Base-by-base conservation (phyloP, 2,888 invertebrate species). In the Parelbella ahira region DNA sequence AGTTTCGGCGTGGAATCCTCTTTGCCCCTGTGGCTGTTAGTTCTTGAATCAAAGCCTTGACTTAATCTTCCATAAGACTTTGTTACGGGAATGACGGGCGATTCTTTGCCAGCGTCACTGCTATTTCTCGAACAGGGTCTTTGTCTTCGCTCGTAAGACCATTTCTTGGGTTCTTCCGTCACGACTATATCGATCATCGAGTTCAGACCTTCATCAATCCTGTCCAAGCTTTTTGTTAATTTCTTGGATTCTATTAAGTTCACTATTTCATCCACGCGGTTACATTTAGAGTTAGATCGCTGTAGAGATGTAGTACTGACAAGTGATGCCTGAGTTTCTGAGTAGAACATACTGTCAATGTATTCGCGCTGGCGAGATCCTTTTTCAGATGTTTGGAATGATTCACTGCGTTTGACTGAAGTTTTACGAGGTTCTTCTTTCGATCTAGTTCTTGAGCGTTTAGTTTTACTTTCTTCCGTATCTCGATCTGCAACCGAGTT, bases 181-280 rank as follows among this genome's bases (percentile, higher is more conserved):
- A 93, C 87, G 0, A 93, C 91, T 20, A 93, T 92, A 57, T 92
- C 91, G 0, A 93, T 91, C 89, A 93, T 91, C 0, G 93, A 89
- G 58, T 93, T 90, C 11, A 94, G 68, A 8, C 93, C 91, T 64
- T 90, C 91, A 61, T 94, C 94, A 24, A 95, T 92, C 43, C 94
- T 89, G 52, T 95, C 94, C 30, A 95, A 73, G 51, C 94, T 95
- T 73, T 94, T 95, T 0, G 94, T 91, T 25, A 91, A 68, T 34
- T 91, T 88, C 37, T 90, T 89, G 1, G 91, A 89, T 63, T 91
- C 90, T 32, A 91, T 80, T 13, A 91, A 78, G 28, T 81, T 90
- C 0, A 87, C 81, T 32, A 87, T 86, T 71, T 88, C 86, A 49
- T 86, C 87, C 1, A 86, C 86, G 3, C 82, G 68, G 45, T 64